Evolutionary conservation across 53 echinoderm and acorn worm species (phyloP), one percentile per base, ranked within the genome.

Genomic region (Holothuria scabra): DNA sequence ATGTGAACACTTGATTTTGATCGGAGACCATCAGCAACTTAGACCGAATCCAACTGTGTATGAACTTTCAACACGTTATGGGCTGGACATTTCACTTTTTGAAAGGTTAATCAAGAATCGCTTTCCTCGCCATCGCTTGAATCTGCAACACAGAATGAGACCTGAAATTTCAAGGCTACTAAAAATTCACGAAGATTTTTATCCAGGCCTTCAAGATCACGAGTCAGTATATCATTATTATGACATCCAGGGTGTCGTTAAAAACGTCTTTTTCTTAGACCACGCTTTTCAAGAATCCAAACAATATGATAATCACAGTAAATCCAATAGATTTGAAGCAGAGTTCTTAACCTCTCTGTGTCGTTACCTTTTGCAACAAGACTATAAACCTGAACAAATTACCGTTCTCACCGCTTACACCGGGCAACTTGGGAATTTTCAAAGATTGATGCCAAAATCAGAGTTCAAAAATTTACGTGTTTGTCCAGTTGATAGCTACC

Each of bases 1-100:
- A 14, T 90, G 90, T 66, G 76, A 93, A 64, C 95, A 93, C 38
- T 84, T 95, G 18, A 93, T 95, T 38, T 68, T 95, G 66, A 95
- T 95, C 28, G 95, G 95, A 18, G 93, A 95, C 49, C 88, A 89
- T 52, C 84, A 88, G 30, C 90, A 95, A 81, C 81, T 95, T 29
- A 72, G 82, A 24, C 95, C 95, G 7, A 93, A 93, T 76, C 93
- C 95, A 23, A 88, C 93, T 4, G 95, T 95, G 19, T 95, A 88
- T 84, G 84, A 86, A 28, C 85, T 95, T 32, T 93, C 93, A 13
- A 91, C 80, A 20, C 59, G 90, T 57, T 95, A 83, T 55, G 58
- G 93, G 56, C 82, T 95, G 2, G 95, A 95, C 67, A 74, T 93
- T 0, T 95, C 95, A 38, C 86, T 95, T 5, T 95, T 95, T 79